Base-by-base conservation (phyloP, 2,113 vertebrate species). In the Gobio gobio region DNA sequence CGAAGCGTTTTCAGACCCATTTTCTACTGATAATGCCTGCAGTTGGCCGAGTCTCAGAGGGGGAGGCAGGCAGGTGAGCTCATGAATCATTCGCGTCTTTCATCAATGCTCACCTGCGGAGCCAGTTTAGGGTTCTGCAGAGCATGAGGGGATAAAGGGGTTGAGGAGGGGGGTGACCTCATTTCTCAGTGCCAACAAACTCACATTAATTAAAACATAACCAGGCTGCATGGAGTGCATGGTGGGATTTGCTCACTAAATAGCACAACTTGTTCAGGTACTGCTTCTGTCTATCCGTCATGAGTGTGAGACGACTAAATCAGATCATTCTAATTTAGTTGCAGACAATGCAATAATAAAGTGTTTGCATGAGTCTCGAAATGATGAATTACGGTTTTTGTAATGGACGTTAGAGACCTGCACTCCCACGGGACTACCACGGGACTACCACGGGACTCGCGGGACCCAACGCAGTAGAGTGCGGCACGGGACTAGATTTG, bases 11-110 rank as follows among this genome's bases (percentile, higher is more conserved):
- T 89, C 92, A 89, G 86, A 92, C 85, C 89, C 87, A 93, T 92
- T 93, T 92, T 91, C 87, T 85, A 88, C 87, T 90, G 92, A 91
- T 92, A 91, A 91, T 90, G 88, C 87, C 86, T 83, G 86, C 90
- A 84, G 87, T 86, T 89, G 77, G 86, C 84, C 4, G 59, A 63
- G 86, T 84, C 86, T 86, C 74, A 8, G 86, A 72, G 81, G 87
- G 77, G 84, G 29, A 86, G 54, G 63, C 58, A 75, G 88, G 47
- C 83, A 74, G 83, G 87, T 83, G 83, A 85, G 78, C 86, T 88
- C 87, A 91, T 93, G 89, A 93, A 93, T 92, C 90, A 90, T 85
- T 73, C 61, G 76, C 79, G 88, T 80, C 86, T 90, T 89, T 82
- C 88, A 87, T 89, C 72, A 81, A 64, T 10, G 29, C 43, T 86